phyloP scores from a whole-genome alignment of 2,797 vertebrate species.

The Crenuchus spilurus region DNA sequence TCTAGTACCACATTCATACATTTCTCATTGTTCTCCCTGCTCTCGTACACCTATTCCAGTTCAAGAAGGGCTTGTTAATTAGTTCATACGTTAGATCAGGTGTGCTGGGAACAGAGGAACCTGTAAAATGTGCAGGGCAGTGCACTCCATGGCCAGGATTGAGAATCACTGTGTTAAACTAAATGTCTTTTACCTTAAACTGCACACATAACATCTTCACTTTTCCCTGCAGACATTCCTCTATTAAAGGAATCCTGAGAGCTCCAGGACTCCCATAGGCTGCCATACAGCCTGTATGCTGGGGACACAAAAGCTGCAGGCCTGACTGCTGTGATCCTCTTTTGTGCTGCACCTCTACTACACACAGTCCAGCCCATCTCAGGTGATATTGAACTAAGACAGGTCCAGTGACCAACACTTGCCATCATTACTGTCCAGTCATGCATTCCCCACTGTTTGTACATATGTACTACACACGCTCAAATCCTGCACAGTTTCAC shows the following conservation, averaged over 20 bases:
- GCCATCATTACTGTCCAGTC: conserved; percentile 2
- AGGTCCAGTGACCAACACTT: conserved; percentile 18
- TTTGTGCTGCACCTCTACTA: conserved; percentile 56
- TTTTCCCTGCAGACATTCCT: conserved; percentile 85
- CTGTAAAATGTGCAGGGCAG: no score
- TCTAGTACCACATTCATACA: no score
- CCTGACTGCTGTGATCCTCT: conserved; percentile 49
- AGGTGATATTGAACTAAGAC: conserved; percentile 53
- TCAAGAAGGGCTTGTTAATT: no score
- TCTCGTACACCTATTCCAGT: no score
- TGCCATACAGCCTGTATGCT: conserved; percentile 25
- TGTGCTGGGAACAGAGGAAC: no score
- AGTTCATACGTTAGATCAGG: no score
- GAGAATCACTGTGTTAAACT: no score
- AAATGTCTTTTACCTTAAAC: not conserved
- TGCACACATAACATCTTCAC: not conserved
- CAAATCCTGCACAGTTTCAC: not conserved
- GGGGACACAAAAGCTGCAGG: conserved; percentile 10
- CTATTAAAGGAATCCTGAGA: conserved; percentile 94
- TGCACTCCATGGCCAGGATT: no score
- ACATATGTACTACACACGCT: not conserved
- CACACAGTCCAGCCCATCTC: conserved; percentile 52
- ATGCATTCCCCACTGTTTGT: not conserved
- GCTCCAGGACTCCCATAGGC: conserved; percentile 49
- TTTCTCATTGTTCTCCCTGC: no score